Conservation (phyloP, 2,797 vertebrate genomes). For the Diplodus sargus region DNA sequence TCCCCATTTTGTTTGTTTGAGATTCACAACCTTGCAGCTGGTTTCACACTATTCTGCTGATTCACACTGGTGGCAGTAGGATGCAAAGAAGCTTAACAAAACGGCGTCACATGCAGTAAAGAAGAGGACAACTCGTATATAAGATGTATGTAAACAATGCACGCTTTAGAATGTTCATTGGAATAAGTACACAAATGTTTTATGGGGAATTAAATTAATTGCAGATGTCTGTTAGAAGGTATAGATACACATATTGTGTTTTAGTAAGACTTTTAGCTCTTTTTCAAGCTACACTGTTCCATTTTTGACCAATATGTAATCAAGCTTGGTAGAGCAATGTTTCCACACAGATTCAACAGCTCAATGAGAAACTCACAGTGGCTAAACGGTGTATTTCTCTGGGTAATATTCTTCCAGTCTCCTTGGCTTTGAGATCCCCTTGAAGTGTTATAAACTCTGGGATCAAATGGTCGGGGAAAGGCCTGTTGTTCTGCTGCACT, state of each 20-base stretch:
- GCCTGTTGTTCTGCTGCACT: conserved; percentile 72
- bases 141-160: not conserved
- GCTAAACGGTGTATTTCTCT: conserved; percentile 79
- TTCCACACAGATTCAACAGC: not conserved
- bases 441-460: conserved; percentile 71
- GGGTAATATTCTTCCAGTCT: conserved; percentile 73
- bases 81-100: not conserved
- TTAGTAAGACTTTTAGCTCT: too few relatives aligned
- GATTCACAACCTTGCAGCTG: not conserved
- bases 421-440: conserved; percentile 62
- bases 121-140: not conserved
- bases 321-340: not conserved
- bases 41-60: not conserved
- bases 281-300: too few relatives aligned
- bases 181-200: too few relatives aligned
- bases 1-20: not conserved
- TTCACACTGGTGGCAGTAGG: not conserved
- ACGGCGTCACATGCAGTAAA: not conserved
- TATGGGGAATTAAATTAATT: too few relatives aligned
- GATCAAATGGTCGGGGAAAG: conserved; percentile 72
- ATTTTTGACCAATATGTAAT: not conserved
- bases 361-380: conserved; percentile 73
- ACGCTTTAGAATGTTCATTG: not conserved
- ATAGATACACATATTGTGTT: too few relatives aligned
- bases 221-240: too few relatives aligned